These are phyloP conservation scores for Sternarchorhynchus goeldii DNA, from an alignment of 2,797 vertebrate genomes.

Conservation along the genomic window DNA sequence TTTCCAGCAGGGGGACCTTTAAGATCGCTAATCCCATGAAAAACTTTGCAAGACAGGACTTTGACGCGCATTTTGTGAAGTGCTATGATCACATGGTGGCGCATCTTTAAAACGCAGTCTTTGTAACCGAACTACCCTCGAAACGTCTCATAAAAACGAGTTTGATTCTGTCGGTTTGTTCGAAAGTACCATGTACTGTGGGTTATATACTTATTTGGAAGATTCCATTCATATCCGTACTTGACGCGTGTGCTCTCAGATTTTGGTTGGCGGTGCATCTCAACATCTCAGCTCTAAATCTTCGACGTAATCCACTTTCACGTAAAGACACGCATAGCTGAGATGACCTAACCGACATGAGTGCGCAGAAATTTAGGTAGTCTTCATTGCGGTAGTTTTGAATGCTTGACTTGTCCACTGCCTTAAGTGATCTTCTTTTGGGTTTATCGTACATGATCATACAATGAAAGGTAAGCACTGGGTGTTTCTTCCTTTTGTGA, in stretches of 20 bases:
- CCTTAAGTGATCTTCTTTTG: neutral
- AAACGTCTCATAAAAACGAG: too few relatives aligned
- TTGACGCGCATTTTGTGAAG: too few relatives aligned
- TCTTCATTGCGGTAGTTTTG: conserved; percentile 68
- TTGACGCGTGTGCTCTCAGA: neutral
- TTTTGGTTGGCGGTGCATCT: too few relatives aligned
- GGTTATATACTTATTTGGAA: too few relatives aligned
- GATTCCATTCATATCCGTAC: neutral
- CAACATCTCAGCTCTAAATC: neutral
- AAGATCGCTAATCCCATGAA: neutral
- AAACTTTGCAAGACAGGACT: too few relatives aligned
- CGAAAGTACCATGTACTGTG: too few relatives aligned
- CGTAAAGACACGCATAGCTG: neutral
- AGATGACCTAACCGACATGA: neutral
- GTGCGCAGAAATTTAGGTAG: conserved; percentile 35
- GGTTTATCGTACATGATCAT: neutral
- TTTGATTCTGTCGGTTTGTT: too few relatives aligned
- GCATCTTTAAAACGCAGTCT: neutral
- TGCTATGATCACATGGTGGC: neutral
- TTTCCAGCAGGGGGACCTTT: conserved; percentile 9
- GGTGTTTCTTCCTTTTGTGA: neutral
- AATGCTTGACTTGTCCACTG: neutral
- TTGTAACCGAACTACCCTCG: too few relatives aligned
- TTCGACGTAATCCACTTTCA: too few relatives aligned
- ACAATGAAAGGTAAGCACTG: conserved; percentile 49